Evolutionary conservation across 2,888 invertebrate genomes (phyloP), one percentile per base, ranked within the genome.

Genomic region (Tipula helvola): DNA sequence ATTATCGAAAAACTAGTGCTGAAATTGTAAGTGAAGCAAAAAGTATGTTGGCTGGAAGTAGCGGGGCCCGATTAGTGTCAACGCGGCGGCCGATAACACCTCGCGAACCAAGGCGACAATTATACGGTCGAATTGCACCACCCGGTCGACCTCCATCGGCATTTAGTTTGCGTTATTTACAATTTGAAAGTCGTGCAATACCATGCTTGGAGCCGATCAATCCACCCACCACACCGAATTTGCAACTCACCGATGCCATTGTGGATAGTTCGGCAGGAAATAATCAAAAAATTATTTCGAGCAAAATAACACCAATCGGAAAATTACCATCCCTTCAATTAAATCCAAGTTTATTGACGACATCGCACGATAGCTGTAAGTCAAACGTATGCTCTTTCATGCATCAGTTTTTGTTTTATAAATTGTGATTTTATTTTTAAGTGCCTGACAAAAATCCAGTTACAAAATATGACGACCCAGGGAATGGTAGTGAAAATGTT

Each of bases 41-140:
- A 88, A 93, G 94, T 8, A 94, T 95, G 86, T 91, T 93, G 87
- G 90, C 90, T 44, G 91, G 88, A 85, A 88, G 88, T 83, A n/a
- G 44, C 85, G 91, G 92, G 16, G 90, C 90, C 41, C 91, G 91
- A 16, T 87, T 92, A 84, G 92, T 97, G 87, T 94, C 95, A 89
- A 97, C 97, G 86, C 95, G 95, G 87, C 93, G 97, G n/a, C 97
- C 97, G 7, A 96, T 95, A 90, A 97, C 97, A 12, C 97, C 97
- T 8, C 93, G 95, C 71, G 96, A 96, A 88, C 95, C 96, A 71
- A 95, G 96, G 88, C 93, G 97, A 44, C 94, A 95, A 16, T 92
- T 97, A 8, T 97, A 96, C 91, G 95, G 95, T 39, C 92, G 93
- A 88, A 92, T 92, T 71, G 91, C 91, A 16, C 89, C 92, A 83